These are phyloP conservation scores for Physella acuta DNA, from an alignment of 1,140 invertebrate genomes.

Conservation along the genomic window DNA sequence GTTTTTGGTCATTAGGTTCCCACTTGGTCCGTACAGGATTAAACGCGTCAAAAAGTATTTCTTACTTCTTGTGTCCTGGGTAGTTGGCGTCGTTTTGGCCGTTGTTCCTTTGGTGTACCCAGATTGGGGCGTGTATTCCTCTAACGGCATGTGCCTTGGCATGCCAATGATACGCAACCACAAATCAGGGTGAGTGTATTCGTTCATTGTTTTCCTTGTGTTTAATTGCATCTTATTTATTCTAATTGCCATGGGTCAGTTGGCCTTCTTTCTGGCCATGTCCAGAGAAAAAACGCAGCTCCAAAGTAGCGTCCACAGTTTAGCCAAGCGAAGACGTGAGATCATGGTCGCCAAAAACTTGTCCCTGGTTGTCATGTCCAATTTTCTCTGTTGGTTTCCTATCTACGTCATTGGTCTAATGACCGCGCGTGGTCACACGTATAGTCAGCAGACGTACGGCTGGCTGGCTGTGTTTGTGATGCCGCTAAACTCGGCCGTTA, in stretches of 20 bases:
- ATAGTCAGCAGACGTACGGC: conserved; percentile 26
- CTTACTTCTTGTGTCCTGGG: conserved; percentile 25
- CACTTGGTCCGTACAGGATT: conserved; percentile 30
- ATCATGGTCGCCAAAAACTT: conserved; percentile 2
- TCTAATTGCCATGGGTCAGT: conserved; percentile 32
- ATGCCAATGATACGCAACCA: conserved; percentile 33
- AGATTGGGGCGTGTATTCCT: conserved; percentile 34
- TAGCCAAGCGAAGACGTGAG: background rate
- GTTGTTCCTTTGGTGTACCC: conserved; percentile 30
- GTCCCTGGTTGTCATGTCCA: conserved; percentile 1
- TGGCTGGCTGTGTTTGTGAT: conserved; percentile 27
- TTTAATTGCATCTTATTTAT: conserved; percentile 36
- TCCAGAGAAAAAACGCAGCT: background rate
- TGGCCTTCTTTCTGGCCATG: conserved; percentile 6
- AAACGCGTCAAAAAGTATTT: background rate
- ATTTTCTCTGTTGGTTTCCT: conserved; percentile 17
- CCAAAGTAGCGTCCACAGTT: background rate
- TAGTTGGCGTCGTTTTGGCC: conserved; percentile 27
- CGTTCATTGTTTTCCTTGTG: conserved; percentile 31
- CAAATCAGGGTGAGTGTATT: conserved; percentile 31
- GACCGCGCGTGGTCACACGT: conserved; percentile 17
- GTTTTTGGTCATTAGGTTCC: conserved; percentile 40
- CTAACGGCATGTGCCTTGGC: conserved; percentile 36
- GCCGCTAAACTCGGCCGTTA: conserved; percentile 24
- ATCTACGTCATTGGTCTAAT: conserved; percentile 28